These are phyloP conservation scores for Scaptomyza graminum DNA, from an alignment of 1,140 invertebrate species.

Conservation along the genomic window DNA sequence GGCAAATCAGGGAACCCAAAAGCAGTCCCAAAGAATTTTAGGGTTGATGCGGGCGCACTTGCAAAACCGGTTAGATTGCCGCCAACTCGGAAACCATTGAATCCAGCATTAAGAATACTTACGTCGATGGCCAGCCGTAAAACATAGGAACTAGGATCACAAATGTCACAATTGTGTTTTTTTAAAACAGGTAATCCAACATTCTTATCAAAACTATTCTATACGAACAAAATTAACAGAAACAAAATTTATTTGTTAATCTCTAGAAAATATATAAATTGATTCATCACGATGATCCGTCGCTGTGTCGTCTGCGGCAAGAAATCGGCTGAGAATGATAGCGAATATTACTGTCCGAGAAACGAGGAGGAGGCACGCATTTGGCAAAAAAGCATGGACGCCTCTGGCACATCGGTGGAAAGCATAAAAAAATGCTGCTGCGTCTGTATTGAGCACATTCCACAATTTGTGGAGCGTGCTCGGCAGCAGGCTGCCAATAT, in stretches of 20 bases:
- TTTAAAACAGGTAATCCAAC: neutral
- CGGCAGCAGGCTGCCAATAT: conserved; percentile 32
- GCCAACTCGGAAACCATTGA: no score
- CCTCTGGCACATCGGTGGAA: conserved; percentile 32
- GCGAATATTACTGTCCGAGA: conserved; percentile 55
- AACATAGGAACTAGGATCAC: conserved; percentile 26
- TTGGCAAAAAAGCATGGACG: conserved; percentile 62
- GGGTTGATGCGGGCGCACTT: neutral
- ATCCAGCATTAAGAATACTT: neutral
- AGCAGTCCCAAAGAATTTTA: neutral
- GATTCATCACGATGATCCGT: conserved; percentile 17
- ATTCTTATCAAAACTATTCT: neutral
- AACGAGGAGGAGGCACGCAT: conserved; percentile 53
- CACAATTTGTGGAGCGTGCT: conserved; percentile 60
- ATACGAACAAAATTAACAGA: neutral
- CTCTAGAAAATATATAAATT: conserved; percentile 13
- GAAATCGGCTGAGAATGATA: conserved; percentile 19
- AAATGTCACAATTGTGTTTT: conserved; percentile 7
- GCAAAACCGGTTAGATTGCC: neutral
- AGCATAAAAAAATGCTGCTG: conserved; percentile 52
- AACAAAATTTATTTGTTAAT: conserved; percentile 5
- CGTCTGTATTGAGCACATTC: conserved; percentile 67
- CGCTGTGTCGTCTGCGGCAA: conserved; percentile 65
- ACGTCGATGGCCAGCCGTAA: neutral
- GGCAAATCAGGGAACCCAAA: neutral